These are phyloP conservation scores for Mormyrops attenuatus DNA, from an alignment of 2,797 vertebrate genomes.

Conservation along the genomic window DNA sequence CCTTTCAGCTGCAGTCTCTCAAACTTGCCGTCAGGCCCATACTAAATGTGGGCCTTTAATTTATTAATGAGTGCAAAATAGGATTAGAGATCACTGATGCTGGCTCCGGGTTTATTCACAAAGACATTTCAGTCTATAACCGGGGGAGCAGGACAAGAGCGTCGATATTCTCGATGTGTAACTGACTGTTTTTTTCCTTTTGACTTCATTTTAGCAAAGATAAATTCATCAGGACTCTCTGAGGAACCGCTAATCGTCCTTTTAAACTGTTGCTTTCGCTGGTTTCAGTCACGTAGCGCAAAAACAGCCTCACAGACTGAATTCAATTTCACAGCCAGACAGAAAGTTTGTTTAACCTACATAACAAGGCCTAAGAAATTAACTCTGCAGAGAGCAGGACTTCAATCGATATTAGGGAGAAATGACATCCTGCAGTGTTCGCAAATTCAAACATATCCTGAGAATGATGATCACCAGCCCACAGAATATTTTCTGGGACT, in stretches of 20 bases:
- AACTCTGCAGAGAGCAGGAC: background rate
- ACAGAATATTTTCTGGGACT: background rate
- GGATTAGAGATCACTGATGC: background rate
- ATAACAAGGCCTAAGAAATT: constrained; percentile 9
- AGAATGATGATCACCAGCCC: background rate
- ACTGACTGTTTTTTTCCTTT: background rate
- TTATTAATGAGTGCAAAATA: constrained; percentile 18
- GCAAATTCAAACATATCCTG: background rate
- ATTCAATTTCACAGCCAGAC: constrained; percentile 8
- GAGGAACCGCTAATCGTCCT: background rate
- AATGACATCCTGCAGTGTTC: background rate
- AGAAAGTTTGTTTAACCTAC: constrained; percentile 11
- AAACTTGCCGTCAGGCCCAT: background rate
- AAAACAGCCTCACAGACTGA: background rate
- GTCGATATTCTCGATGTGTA: background rate
- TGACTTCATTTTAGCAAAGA: background rate
- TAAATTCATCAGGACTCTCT: background rate
- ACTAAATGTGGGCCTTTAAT: background rate
- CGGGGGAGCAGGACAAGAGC: background rate
- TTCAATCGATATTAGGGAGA: constrained; percentile 7
- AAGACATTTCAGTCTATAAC: background rate
- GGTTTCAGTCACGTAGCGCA: background rate
- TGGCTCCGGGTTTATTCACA: background rate
- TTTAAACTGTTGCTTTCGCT: background rate
- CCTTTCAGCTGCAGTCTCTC: background rate